Base-by-base conservation (phyloP, 1,140 invertebrate species). In the Hirudo medicinalis region DNA sequence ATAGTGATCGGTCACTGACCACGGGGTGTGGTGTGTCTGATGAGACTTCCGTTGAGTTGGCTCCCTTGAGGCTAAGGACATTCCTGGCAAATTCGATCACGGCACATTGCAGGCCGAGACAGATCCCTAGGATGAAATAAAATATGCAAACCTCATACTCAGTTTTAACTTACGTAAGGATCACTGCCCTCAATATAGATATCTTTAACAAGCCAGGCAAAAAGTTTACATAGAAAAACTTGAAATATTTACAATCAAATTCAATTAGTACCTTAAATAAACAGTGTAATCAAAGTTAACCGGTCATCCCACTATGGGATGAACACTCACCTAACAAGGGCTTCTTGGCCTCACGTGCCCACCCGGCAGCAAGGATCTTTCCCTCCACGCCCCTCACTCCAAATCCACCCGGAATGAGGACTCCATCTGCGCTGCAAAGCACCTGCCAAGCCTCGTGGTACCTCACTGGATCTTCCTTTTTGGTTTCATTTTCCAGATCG, bases 61-160 rank as follows among this genome's bases (percentile, higher is more conserved):
- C 94, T 77, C 88, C 88, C 73, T 86, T 82, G 27, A 76, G 77
- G 3, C 85, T 83, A 0, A 97, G 79, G 8, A 91, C 89, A 83
- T 96, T 95, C 70, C 88, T 82, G n/a, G 92, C 88, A 81, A 90
- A 98, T 84, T 99, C 97, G 76, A 99, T 91, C 0, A 97, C 93
- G 67, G 94, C 92, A 63, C 91, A 91, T 85, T 99, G 97, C 54
- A 99, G 84, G 0, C 97, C 97, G 15, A 99, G 83, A 80, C 97
- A 99, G 75, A 99, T 92, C 19, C 94, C 83, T 84, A 72, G 40
- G 11, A 40, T 40, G 40, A 40, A 11, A 40, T 6, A 40, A 4
- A 40, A 4, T 40, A 6, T n/a, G n/a, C n/a, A 11, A 40, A 40
- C 4, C 40, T 40, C 40, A 40, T n/a, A n/a, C n/a, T n/a, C 4